Conservation (phyloP, 2,113 vertebrate species). For the Embiotoca jacksoni region DNA sequence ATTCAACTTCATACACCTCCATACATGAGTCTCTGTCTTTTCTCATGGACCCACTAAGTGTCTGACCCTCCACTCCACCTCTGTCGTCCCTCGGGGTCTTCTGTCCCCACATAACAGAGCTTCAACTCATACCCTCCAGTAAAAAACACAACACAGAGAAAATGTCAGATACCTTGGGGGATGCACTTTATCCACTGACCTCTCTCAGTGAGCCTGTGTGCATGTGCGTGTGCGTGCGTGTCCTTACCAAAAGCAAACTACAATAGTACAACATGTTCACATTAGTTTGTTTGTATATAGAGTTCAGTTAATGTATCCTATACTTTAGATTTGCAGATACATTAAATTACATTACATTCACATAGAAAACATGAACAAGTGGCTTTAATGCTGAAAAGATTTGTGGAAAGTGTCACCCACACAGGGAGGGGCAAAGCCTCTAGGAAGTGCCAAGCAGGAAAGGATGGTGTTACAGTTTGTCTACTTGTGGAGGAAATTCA, state of each 20-base stretch:
- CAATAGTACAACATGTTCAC: background rate
- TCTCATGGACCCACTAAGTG: conserved; percentile 4
- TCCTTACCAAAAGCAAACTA: background rate
- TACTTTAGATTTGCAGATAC: too few relatives aligned
- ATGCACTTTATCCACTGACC: conserved; percentile 53
- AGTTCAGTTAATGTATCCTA: too few relatives aligned
- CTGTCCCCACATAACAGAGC: conserved; percentile 35
- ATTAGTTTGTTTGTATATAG: background rate
- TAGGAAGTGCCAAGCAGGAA: background rate
- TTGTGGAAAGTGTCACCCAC: too few relatives aligned
- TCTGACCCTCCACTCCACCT: conserved; percentile 41
- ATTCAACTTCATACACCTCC: background rate
- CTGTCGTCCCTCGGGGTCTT: background rate
- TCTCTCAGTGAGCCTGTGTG: conserved; percentile 20
- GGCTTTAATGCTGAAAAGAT: too few relatives aligned
- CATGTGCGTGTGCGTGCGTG: background rate
- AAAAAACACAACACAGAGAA: conserved; percentile 47
- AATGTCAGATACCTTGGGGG: conserved; percentile 57
- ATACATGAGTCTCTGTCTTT: background rate
- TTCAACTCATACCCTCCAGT: conserved; percentile 35
- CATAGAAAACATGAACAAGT: too few relatives aligned
- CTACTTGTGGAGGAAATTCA: too few relatives aligned
- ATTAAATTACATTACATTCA: too few relatives aligned
- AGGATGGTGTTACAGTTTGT: background rate
- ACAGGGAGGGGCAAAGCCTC: too few relatives aligned